Percentiles rank a stretch among this genome's conserved stretches.
Conservation (phyloP, 2,113 vertebrate genomes). For the Elaphurus davidianus region DNA sequence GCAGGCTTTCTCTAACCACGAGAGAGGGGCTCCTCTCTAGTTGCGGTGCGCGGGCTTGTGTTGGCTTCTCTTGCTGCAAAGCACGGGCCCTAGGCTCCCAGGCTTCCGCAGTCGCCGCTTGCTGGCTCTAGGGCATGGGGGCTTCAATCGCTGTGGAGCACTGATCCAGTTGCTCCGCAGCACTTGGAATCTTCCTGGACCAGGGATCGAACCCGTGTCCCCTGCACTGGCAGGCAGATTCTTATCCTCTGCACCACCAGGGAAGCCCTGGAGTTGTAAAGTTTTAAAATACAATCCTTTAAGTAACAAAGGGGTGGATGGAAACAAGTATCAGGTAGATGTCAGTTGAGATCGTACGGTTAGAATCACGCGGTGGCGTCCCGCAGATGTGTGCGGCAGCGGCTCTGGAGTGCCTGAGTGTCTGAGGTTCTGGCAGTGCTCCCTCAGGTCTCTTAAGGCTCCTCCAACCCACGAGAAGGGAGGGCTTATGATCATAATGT, state of each 20-base stretch:
- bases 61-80: accelerated
- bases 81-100: background rate
- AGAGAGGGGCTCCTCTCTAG: background rate
- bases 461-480: accelerated
- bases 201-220: background rate
- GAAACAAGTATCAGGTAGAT: background rate
- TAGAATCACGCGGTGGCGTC: accelerated
- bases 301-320: background rate
- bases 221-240: background rate
- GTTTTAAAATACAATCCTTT: background rate
- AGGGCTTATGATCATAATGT: accelerated
- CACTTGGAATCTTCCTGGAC: background rate
- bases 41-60: accelerated
- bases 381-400: background rate
- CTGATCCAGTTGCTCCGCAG: accelerated
- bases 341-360: accelerated
- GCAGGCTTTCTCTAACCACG: background rate
- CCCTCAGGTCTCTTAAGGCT: too few relatives aligned
- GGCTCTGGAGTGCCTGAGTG: accelerated
- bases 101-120: accelerated
- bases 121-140: background rate
- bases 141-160: accelerated
- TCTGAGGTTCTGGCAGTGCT: background rate
- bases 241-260: background rate
- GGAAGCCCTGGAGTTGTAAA: background rate